Evolutionary conservation across 2,888 invertebrate genomes (phyloP).

Genomic region (Amphimallon solstitiale): DNA sequence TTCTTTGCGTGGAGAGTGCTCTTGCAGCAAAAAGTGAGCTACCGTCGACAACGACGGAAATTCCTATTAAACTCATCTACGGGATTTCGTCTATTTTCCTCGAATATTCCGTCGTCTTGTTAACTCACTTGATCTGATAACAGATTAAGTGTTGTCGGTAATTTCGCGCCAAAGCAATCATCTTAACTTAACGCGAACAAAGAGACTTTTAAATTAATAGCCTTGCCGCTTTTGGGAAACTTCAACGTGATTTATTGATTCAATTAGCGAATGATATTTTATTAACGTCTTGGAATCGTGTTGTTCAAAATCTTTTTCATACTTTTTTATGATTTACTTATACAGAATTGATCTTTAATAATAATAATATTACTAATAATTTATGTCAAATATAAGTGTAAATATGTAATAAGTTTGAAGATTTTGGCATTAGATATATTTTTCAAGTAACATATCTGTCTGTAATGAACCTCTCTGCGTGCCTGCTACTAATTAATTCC

Average conservation of each 20-base stretch:
- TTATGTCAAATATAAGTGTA: no score
- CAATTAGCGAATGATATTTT: neutral
- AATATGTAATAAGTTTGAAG: no score
- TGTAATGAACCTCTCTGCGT: no score
- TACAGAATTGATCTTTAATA: no score
- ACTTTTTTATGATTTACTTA: no score
- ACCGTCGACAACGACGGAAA: neutral
- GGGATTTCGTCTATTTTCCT: constrained; percentile 4
- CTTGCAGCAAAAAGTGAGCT: neutral
- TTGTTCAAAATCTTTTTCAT: no score
- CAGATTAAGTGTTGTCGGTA: constrained; percentile 13
- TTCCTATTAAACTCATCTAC: constrained; percentile 8
- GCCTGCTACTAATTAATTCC: no score
- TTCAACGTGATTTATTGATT: neutral
- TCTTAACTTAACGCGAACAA: neutral
- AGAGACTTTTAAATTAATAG: constrained; percentile 2
- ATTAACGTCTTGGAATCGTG: no score
- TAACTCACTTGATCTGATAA: constrained; percentile 9
- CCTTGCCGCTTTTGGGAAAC: neutral
- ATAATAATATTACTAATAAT: no score
- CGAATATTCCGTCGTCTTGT: constrained; percentile 5
- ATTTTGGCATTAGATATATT: no score
- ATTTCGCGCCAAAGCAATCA: neutral
- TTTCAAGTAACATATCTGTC: no score
- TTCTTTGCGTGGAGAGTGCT: neutral